Base-by-base conservation (phyloP, 2,888 invertebrate genomes). In the Tetramorium bicarinatum region DNA sequence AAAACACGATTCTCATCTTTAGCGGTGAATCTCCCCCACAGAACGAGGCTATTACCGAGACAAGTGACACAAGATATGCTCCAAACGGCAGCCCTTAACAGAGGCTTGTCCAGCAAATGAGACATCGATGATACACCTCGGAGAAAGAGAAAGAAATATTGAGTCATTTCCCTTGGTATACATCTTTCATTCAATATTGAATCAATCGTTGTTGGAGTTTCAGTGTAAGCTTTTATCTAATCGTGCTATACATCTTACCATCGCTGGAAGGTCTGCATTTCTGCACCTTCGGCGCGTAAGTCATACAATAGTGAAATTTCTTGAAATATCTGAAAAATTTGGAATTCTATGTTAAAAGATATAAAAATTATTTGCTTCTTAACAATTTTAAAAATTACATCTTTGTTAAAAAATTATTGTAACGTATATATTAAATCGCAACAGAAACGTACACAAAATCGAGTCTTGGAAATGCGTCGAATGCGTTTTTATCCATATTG, bases 1-100 rank as follows among this genome's bases (percentile, higher is more conserved):
- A 97, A 95, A 0, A 96, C 96, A 67, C 95, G 95, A 92, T 97
- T 96, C 91, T 97, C 97, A 91, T 96, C 96, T 47, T 95, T 95
- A 77, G 96, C 95, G 13, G 96, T 95, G 85, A 96, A 96, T 85
- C 96, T 95, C 82, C 96, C 96, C 95, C 96, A 96, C 18, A 97
- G 94, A 0, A 97, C 97, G 85, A 96, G 93, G 1, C 95, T 92
- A 90, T 97, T 97, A n/a, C 97, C 96, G 21, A 95, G 89, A 74
- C 96, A 95, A 3, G 97, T 97, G 13, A 96, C 92, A 29, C 95
- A 91, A 3, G 96, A 96, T 93, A 97, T 96, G 56, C 96, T 92
- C 97, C 97, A 97, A 25, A 97, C 96, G 0, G 96, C 95, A 66
- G 96, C 95, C 47, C 97, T 95, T 67, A 97, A 92, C 15, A 96